These are phyloP conservation scores for Pycnomerus fuliginosus DNA, from an alignment of 2,888 invertebrate genomes.

Conservation along the genomic window DNA sequence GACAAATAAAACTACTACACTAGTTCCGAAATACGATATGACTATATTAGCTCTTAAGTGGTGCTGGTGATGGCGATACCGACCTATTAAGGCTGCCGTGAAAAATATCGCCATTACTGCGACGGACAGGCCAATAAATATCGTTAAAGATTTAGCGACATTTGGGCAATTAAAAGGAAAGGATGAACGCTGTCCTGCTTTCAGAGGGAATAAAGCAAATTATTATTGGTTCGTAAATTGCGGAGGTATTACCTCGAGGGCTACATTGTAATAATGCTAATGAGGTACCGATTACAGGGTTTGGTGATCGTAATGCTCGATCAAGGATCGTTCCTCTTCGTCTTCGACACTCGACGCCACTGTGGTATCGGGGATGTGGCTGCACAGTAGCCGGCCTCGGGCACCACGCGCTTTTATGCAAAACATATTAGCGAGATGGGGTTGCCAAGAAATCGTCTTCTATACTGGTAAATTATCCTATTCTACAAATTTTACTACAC, in stretches of 20 bases:
- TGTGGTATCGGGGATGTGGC: slow-evolving; percentile 43
- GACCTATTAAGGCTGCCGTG: slow-evolving; percentile 22
- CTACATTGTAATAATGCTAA: slow-evolving; percentile 45
- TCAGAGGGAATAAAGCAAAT: too few species aligned
- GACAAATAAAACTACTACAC: too few species aligned
- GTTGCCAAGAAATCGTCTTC: too few species aligned
- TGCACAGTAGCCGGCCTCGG: slow-evolving; percentile 44
- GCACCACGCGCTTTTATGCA: slow-evolving; percentile 42
- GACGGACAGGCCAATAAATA: slow-evolving; percentile 20
- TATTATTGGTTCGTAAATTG: too few species aligned
- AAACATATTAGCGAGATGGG: slow-evolving; percentile 34
- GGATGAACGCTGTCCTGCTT: too few species aligned
- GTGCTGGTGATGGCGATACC: slow-evolving; percentile 18
- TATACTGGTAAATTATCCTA: too few species aligned
- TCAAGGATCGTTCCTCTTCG: slow-evolving; percentile 35
- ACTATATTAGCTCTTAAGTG: slow-evolving; percentile 21
- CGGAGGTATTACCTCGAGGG: slow-evolving; percentile 30
- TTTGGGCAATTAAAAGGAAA: slow-evolving; percentile 18
- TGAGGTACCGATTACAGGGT: slow-evolving; percentile 46
- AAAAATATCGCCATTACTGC: slow-evolving; percentile 30
- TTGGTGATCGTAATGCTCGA: slow-evolving; percentile 42
- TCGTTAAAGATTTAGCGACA: slow-evolving; percentile 8
- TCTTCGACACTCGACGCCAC: slow-evolving; percentile 30
- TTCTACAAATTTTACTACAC: too few species aligned
- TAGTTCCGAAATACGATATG: too few species aligned